A percentile compares a stretch with the other conserved stretches of the same genome.
Conservation (phyloP, 37 sponge, comb jelly and placozoan genomes). For the Cladorhizidae sp. region DNA sequence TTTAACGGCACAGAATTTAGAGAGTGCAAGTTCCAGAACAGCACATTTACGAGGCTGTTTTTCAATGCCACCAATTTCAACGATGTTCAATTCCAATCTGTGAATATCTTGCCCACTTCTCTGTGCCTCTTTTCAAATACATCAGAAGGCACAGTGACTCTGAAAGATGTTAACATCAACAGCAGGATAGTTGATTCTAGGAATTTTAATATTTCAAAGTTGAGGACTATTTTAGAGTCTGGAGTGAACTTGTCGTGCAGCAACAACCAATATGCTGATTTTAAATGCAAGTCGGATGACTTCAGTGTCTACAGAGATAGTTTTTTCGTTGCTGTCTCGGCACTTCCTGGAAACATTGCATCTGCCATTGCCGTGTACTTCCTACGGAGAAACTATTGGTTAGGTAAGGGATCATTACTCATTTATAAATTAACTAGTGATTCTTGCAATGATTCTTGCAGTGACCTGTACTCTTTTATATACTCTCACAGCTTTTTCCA, state of each 20-base stretch:
- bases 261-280: neutral
- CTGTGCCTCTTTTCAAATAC: neutral
- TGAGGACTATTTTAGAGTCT: neutral
- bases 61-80: constrained; percentile 6
- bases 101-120: neutral
- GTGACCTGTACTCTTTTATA: neutral
- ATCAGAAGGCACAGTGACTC: neutral
- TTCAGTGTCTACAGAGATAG: constrained; percentile 40
- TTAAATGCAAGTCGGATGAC: neutral
- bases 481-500: constrained; percentile 34
- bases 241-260: neutral
- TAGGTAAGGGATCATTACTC: constrained; percentile 32
- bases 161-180: neutral
- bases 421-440: neutral
- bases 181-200: neutral
- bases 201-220: neutral
- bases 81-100: neutral
- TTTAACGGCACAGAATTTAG: constrained; percentile 10
- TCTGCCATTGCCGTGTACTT: constrained; percentile 68
- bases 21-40: constrained; percentile 5
- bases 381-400: constrained; percentile 65
- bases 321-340: constrained; percentile 48
- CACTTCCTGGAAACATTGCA: constrained; percentile 56
- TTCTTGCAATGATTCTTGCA: no score
- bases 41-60: neutral